phyloP scores from a whole-genome alignment of 2,113 vertebrate genomes.

The Lontra canadensis region DNA sequence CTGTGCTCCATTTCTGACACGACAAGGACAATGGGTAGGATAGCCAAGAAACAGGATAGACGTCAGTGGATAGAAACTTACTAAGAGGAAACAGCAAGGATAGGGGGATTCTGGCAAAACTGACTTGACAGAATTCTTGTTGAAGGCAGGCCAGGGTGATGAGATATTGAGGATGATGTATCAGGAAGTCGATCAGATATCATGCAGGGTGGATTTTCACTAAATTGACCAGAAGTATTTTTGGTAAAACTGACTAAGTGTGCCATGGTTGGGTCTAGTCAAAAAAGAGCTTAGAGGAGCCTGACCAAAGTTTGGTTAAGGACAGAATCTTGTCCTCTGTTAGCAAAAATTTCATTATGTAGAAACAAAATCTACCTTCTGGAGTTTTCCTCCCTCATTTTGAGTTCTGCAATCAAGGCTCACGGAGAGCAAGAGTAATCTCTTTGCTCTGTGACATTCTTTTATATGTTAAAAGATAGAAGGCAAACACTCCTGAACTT shows the following conservation, averaged over 20 bases:
- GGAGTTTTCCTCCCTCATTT: not conserved
- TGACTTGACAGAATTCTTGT: not conserved
- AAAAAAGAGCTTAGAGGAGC: not conserved
- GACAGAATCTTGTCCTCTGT: not conserved
- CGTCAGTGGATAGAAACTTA: not conserved
- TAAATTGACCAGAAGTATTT: not conserved
- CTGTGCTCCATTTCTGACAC: not conserved
- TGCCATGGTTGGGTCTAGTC: not conserved
- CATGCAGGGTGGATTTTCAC: not conserved
- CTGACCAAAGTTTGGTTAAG: not conserved
- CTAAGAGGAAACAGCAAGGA: not conserved
- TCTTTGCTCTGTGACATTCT: not conserved
- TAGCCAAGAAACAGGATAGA: not conserved
- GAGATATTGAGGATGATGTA: not conserved
- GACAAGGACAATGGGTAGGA: not conserved
- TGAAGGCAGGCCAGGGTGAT: not conserved
- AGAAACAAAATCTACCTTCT: not conserved
- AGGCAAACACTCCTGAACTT: not conserved
- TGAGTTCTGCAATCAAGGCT: not conserved
- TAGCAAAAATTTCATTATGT: not conserved
- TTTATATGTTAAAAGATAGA: conserved; percentile 13
- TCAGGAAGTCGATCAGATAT: not conserved
- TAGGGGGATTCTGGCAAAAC: not conserved
- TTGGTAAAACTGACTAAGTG: not conserved
- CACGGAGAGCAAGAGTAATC: not conserved